These are phyloP conservation scores for Caenorhabditis wallacei DNA, from an alignment of 2,888 invertebrate species.

Conservation along the genomic window DNA sequence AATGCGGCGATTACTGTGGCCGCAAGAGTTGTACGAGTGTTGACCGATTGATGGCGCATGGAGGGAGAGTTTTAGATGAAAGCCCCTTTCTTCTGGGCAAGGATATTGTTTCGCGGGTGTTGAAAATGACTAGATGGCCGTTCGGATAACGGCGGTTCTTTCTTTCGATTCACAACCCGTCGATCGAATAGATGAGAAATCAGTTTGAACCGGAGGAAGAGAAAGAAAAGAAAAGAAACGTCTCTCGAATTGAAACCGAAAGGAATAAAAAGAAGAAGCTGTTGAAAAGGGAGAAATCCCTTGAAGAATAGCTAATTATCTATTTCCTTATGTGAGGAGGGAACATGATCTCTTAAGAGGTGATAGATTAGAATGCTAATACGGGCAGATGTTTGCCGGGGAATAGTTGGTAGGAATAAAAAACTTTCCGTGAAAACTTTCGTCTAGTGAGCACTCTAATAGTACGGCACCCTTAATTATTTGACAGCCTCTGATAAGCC, in stretches of 20 bases:
- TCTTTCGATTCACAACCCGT: constrained; percentile 2
- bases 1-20: constrained; percentile 57
- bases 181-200: constrained; percentile 34
- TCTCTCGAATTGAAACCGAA: constrained; percentile 15
- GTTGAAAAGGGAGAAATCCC: constrained; percentile 12
- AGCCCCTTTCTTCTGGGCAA: background rate
- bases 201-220: constrained; percentile 39
- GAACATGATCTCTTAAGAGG: background rate
- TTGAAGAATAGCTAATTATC: constrained; percentile 28
- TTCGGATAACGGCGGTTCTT: constrained; percentile 37
- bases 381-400: too few species aligned
- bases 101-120: constrained; percentile 50
- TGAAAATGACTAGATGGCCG: constrained; percentile 62
- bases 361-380: background rate
- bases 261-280: constrained; percentile 18
- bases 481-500: too few species aligned
- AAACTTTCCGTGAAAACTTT: too few species aligned
- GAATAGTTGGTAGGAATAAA: too few species aligned
- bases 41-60: constrained; percentile 50
- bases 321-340: constrained; percentile 19
- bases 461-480: too few species aligned
- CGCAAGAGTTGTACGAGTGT: constrained; percentile 33
- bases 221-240: constrained; percentile 1
- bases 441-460: too few species aligned
- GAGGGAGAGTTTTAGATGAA: constrained; percentile 13